These are phyloP conservation scores for Folsomia candida DNA, from an alignment of 2,888 invertebrate genomes.

Conservation along the genomic window DNA sequence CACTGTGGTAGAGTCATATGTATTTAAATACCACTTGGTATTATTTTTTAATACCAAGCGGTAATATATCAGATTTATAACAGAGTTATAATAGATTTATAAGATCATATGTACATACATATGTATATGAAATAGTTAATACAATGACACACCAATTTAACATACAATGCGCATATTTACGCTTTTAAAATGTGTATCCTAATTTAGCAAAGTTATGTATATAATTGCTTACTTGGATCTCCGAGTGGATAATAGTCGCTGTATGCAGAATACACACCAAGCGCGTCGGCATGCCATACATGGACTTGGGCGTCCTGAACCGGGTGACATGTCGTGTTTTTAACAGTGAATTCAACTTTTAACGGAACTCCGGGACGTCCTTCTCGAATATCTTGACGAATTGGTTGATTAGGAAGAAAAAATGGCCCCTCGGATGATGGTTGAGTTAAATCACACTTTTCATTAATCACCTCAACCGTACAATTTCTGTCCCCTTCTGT, in stretches of 20 bases:
- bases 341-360: slow-evolving; percentile 24
- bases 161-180: too few relatives aligned
- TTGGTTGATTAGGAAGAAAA: slow-evolving; percentile 24
- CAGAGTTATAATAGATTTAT: too few relatives aligned
- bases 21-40: too few relatives aligned
- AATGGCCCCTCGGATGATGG: slow-evolving; percentile 40
- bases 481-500: too few relatives aligned
- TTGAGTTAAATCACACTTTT: slow-evolving; percentile 25
- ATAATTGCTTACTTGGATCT: slow-evolving; percentile 35
- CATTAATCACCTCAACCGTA: too few relatives aligned
- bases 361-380: slow-evolving; percentile 30
- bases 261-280: slow-evolving; percentile 40
- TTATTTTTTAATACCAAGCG: too few relatives aligned
- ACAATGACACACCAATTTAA: too few relatives aligned
- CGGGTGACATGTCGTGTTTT: slow-evolving; percentile 27
- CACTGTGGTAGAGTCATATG: too few relatives aligned
- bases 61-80: too few relatives aligned
- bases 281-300: slow-evolving; percentile 40
- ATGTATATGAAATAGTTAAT: too few relatives aligned
- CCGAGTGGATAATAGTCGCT: slow-evolving; percentile 38
- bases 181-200: too few relatives aligned
- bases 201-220: too few relatives aligned
- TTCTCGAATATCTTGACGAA: slow-evolving; percentile 31
- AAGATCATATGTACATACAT: background rate
- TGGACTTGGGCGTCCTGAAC: slow-evolving; percentile 31